Base-by-base conservation (phyloP, 2,888 invertebrate species). In the Cantharis lateralis region DNA sequence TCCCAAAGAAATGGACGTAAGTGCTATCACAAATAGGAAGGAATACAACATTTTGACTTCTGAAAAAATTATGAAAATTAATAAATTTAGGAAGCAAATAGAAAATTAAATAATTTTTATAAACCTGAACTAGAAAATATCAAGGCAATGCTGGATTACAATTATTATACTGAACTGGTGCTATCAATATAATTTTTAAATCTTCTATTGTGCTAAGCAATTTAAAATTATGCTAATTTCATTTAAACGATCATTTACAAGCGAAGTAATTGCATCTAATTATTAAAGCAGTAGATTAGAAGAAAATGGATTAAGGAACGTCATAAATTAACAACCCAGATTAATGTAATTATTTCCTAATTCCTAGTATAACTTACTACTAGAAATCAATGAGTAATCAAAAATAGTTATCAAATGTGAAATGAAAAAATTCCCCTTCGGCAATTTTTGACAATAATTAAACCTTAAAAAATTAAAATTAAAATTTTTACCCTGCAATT, bases 1-100 rank as follows among this genome's bases (percentile, higher is more conserved):
- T 77, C 79, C 83, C 32, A 82, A 75, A 70, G 74, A 77, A 28
- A 83, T 64, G 18, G 77, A 63, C 63, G 73, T 70, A 62, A 68
- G 10, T 15, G 74, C 28, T 28, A 74, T 48, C 16, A 26, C 26
- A 62, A 62, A 68, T 16, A 68, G 10, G 15, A 70, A 68, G 26
- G 15, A 11, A 26, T 28, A 28, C 15, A 26, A 32, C 69, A 69
- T 69, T 32, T 69, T 69, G 48, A 9, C 5, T 48, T n/a, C 48
- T 48, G 48, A n/a, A 48, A 48, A n/a, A 48, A 9, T 5, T 48
- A n/a, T 48, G 2, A 2, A 7, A 48, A 48, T 48, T 48, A n/a
- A n/a, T n/a, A n/a, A n/a, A n/a, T n/a, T 48, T 48, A n/a, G 48
- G 48, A n/a, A n/a, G 26, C 7, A 32, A 32, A 32, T 13, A 32